Conservation (phyloP, 2,113 vertebrate species). For the Bettongia penicillata region DNA sequence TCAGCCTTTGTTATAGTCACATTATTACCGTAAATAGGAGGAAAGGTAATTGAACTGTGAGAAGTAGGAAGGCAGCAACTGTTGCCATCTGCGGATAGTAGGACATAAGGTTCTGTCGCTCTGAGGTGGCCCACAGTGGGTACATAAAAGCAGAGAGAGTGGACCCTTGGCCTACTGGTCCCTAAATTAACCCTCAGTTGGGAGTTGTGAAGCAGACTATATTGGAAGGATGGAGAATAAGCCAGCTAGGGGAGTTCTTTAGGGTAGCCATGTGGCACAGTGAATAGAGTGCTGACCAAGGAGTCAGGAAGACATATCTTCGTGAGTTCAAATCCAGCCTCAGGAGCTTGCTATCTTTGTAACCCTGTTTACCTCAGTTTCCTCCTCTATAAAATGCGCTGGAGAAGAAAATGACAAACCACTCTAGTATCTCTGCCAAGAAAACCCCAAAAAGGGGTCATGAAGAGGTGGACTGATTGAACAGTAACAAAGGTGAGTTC, state of each 20-base stretch:
- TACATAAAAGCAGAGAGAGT: background rate
- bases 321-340: background rate
- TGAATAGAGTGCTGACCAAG: background rate
- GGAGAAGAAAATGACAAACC: background rate
- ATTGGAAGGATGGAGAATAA: background rate
- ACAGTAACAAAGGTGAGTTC: background rate
- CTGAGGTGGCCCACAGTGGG: background rate
- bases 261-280: background rate
- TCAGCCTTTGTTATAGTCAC: background rate
- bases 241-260: background rate
- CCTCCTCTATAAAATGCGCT: background rate
- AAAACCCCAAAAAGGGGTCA: background rate
- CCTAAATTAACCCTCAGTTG: background rate
- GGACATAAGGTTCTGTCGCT: background rate
- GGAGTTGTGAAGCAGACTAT: background rate
- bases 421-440: background rate
- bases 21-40: background rate
- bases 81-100: background rate
- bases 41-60: background rate
- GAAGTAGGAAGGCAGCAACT: background rate
- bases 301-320: too few relatives aligned
- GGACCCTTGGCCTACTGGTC: background rate
- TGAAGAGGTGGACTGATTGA: background rate
- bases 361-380: background rate
- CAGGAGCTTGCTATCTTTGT: background rate